Conservation (phyloP, 2,797 vertebrate species). For the Scarus forsteni region DNA sequence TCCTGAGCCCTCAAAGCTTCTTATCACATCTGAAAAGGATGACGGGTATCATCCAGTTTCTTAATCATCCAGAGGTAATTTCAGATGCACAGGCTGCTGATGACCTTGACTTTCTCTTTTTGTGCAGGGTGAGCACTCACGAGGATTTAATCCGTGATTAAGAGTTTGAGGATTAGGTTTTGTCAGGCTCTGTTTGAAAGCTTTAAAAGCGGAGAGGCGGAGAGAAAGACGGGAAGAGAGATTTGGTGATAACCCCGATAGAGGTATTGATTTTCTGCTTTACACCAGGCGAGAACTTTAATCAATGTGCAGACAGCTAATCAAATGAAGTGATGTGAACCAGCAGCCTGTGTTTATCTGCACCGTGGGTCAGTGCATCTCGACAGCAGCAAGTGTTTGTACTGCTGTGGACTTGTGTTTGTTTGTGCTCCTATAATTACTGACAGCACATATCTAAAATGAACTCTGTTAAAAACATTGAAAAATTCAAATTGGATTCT, state of each 20-base stretch:
- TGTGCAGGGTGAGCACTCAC: background rate
- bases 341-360: background rate
- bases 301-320: constrained; percentile 52
- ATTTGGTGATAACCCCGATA: constrained; percentile 57
- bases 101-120: constrained; percentile 55
- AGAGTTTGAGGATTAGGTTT: constrained; percentile 60
- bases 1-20: constrained; percentile 20
- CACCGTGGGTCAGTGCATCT: background rate
- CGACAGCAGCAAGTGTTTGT: constrained; percentile 16
- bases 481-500: constrained; percentile 40
- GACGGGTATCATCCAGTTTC: constrained; percentile 31
- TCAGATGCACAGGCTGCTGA: constrained; percentile 40
- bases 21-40: constrained; percentile 45
- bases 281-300: constrained; percentile 51
- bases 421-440: constrained; percentile 48
- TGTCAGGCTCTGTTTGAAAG: constrained; percentile 57
- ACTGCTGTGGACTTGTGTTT: constrained; percentile 4
- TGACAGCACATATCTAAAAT: constrained; percentile 41
- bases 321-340: constrained; percentile 39
- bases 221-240: constrained; percentile 15
- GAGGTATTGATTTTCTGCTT: constrained; percentile 64
- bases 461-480: constrained; percentile 5
- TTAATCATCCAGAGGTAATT: constrained; percentile 60
- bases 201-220: constrained; percentile 40
- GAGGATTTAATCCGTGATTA: constrained; percentile 51